These are phyloP conservation scores for Operophtera brumata DNA, from an alignment of 2,888 invertebrate species.

Conservation along the genomic window DNA sequence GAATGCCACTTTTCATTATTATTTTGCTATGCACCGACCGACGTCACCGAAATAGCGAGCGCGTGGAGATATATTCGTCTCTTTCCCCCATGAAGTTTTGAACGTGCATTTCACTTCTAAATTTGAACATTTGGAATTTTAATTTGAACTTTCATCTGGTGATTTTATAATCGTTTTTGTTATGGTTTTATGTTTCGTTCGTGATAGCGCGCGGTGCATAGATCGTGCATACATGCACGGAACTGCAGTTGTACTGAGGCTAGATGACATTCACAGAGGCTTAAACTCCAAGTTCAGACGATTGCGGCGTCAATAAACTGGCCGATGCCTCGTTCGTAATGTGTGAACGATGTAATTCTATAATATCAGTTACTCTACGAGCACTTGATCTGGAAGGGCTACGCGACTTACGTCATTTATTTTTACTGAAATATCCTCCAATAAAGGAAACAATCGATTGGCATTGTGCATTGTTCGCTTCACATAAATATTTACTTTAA, in stretches of 20 bases:
- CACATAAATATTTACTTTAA: slow-evolving; percentile 34
- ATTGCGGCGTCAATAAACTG: slow-evolving; percentile 71
- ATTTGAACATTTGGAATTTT: slow-evolving; percentile 58
- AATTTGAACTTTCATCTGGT: slow-evolving; percentile 54
- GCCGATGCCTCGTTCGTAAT: slow-evolving; percentile 54
- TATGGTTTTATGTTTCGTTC: slow-evolving; percentile 34
- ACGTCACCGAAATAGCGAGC: slow-evolving; percentile 72
- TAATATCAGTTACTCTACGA: slow-evolving; percentile 43
- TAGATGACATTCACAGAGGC: slow-evolving; percentile 76
- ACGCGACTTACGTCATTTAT: slow-evolving; percentile 33
- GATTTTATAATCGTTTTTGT: slow-evolving; percentile 45
- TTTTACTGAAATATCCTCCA: slow-evolving; percentile 39
- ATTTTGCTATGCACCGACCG: slow-evolving; percentile 76
- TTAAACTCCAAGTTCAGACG: slow-evolving; percentile 73
- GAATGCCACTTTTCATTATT: slow-evolving; percentile 79
- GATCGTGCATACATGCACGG: slow-evolving; percentile 65
- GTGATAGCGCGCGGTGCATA: slow-evolving; percentile 40
- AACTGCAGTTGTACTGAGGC: slow-evolving; percentile 70
- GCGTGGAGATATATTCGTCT: slow-evolving; percentile 58
- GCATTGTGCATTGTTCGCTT: slow-evolving; percentile 37
- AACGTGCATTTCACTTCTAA: slow-evolving; percentile 60
- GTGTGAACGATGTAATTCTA: slow-evolving; percentile 57
- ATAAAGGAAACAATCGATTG: slow-evolving; percentile 41
- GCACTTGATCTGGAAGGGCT: slow-evolving; percentile 26
- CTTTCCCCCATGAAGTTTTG: slow-evolving; percentile 57